Evolutionary conservation across 2,113 vertebrate species (phyloP).

Genomic region (Dendrocopos noguchii): DNA sequence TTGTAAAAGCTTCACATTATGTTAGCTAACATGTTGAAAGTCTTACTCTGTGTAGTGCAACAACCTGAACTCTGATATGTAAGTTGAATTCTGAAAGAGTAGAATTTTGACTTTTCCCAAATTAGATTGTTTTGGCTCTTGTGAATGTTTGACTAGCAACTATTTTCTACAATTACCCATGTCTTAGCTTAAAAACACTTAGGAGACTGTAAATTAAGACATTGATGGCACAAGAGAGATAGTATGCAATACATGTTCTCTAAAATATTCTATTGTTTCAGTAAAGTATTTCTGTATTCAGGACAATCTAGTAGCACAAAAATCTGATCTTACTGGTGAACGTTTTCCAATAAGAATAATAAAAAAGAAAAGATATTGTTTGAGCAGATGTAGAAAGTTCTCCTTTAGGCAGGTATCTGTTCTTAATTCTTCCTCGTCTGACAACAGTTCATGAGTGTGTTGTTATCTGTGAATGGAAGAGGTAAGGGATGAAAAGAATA

Average conservation of each 20-base stretch:
- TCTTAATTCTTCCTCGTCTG: not conserved
- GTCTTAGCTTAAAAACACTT: not conserved
- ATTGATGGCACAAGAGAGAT: not conserved
- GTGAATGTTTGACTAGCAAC: not conserved
- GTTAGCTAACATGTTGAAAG: not conserved
- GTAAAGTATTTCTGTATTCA: not conserved
- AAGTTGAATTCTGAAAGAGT: not conserved
- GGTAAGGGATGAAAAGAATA: fast-evolving
- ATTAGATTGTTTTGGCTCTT: not conserved
- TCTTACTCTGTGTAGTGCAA: not conserved
- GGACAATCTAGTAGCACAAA: not conserved
- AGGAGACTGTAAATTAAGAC: not conserved
- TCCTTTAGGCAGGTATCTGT: not conserved
- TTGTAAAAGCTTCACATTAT: not conserved
- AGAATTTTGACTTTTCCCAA: not conserved
- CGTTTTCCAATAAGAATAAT: not conserved
- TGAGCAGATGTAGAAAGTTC: not conserved
- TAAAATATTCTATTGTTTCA: not conserved
- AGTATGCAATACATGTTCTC: not conserved
- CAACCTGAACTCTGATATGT: not conserved
- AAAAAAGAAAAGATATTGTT: not conserved
- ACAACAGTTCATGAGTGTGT: not conserved
- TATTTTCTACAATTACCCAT: not conserved
- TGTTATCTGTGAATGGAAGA: not conserved
- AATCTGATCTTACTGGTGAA: not conserved